A percentile compares a stretch with the other conserved stretches of the same genome.
These are phyloP conservation scores for Lagopus leucura DNA, from an alignment of 2,113 vertebrate species.

Conservation along the genomic window DNA sequence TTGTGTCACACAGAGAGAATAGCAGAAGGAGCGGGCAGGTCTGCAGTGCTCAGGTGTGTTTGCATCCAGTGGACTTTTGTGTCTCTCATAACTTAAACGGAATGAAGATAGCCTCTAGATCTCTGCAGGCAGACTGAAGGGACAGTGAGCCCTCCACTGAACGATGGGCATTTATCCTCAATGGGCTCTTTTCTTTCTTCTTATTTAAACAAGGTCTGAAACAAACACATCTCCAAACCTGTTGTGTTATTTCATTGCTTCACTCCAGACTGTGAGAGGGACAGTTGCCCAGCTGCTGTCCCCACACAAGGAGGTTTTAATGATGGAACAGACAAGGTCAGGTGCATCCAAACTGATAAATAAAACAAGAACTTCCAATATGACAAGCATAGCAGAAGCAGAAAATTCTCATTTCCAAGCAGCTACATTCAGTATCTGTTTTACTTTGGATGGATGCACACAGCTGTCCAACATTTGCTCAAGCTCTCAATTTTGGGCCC, in stretches of 20 bases:
- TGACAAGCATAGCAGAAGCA: conserved; percentile 79
- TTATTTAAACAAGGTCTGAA: neutral
- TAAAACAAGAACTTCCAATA: conserved; percentile 59
- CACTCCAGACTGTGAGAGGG: neutral
- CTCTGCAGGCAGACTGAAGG: neutral
- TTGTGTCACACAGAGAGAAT: neutral
- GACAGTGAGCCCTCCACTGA: neutral
- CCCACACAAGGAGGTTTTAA: conserved; percentile 53
- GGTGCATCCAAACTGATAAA: conserved; percentile 73
- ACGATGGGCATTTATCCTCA: neutral
- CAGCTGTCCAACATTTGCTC: conserved; percentile 74
- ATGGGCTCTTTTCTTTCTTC: neutral
- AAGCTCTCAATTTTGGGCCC: neutral
- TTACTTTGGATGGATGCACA: conserved; percentile 58
- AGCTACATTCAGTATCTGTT: conserved; percentile 82
- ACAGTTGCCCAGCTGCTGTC: conserved; percentile 44
- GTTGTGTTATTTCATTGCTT: neutral
- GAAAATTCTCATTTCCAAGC: conserved; percentile 79
- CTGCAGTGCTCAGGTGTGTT: neutral
- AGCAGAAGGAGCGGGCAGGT: neutral
- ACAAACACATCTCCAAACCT: neutral
- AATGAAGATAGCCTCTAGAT: neutral
- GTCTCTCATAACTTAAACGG: neutral
- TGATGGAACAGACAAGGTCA: conserved; percentile 78
- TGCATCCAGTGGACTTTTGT: neutral